phyloP scores from a whole-genome alignment of 1,140 invertebrate species.

The Aradophagus sp. region DNA sequence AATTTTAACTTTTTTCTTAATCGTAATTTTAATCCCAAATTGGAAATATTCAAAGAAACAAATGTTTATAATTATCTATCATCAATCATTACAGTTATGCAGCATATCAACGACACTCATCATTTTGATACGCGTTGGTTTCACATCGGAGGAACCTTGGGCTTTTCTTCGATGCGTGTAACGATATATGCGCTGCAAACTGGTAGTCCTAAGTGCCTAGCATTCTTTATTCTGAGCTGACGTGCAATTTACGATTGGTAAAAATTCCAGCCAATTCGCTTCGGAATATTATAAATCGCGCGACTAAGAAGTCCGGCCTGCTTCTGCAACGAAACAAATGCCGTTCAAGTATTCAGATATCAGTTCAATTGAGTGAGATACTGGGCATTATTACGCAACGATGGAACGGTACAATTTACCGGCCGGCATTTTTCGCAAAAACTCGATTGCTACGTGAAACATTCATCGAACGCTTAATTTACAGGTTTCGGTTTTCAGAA shows the following conservation, averaged over 20 bases:
- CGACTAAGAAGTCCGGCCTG: too few relatives aligned
- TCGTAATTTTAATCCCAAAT: conserved; percentile 27
- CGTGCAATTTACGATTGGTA: conserved; percentile 36
- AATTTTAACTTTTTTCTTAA: conserved; percentile 30
- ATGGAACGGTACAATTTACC: conserved; percentile 18
- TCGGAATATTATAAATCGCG: conserved; percentile 17
- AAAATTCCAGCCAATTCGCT: conserved; percentile 23
- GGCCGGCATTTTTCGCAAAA: not conserved
- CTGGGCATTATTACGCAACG: conserved; percentile 12
- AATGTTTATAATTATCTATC: conserved; percentile 48
- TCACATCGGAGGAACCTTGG: conserved; percentile 55
- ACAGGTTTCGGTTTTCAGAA: too few relatives aligned
- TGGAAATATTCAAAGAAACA: conserved; percentile 39
- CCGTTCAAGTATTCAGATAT: conserved; percentile 22
- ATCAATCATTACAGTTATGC: conserved; percentile 34
- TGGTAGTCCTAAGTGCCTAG: conserved; percentile 27
- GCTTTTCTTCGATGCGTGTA: too few relatives aligned
- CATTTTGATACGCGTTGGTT: conserved; percentile 62
- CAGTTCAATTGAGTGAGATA: conserved; percentile 15
- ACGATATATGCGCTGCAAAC: too few relatives aligned
- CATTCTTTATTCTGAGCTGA: conserved; percentile 39
- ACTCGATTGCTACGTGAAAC: not conserved
- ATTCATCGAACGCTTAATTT: too few relatives aligned
- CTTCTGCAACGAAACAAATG: not conserved
- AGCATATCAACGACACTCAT: conserved; percentile 52